Base-by-base conservation (phyloP, 2,888 invertebrate genomes). In the Drosophila pseudotalamancana region DNA sequence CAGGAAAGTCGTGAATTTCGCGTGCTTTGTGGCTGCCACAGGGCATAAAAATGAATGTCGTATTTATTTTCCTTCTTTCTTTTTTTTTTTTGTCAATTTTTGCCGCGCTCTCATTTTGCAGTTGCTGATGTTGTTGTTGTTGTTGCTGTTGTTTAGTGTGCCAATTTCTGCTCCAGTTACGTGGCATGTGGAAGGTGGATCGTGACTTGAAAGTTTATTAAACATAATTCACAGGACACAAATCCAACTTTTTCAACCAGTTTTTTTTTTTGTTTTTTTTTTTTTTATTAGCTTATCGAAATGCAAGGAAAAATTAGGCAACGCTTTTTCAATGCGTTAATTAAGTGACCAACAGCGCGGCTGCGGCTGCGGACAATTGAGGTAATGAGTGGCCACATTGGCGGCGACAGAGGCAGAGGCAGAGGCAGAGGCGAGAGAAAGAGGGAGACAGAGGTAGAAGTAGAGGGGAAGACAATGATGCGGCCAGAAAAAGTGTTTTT, bases 1-100 rank as follows among this genome's bases (percentile, higher is more conserved):
- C 87, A 79, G 83, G 81, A 87, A 87, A 56, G 76, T 81, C 78
- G 78, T 83, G 83, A 82, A 87, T 86, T 88, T 77, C 66, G 71
- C 64, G 68, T 67, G 66, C 67, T 70, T 73, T 77, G 59, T 56
- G 65, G 40, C 62, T 49, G 34, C 32, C 54, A 60, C 31, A 57
- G 37, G 56, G 50, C 73, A 69, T 78, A 72, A 73, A 83, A 79
- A 77, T 68, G 73, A 80, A 73, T 79, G 77, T 77, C 71, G 84
- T 80, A 65, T 72, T 50, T 65, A 59, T 59, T 68, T 59, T 11
- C 11, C 11, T 29, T 29, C 29, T 29, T 11, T 29, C 1, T 19
- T 51, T 54, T 14, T 18, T 45, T 42, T 27, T 39, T 64, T 55
- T 65, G 56, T 40, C 53, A 67, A 59, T 67, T 62, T n/a, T 65